These are phyloP conservation scores for Latrodectus geometricus DNA, from an alignment of 1,140 invertebrate species.

Conservation along the genomic window DNA sequence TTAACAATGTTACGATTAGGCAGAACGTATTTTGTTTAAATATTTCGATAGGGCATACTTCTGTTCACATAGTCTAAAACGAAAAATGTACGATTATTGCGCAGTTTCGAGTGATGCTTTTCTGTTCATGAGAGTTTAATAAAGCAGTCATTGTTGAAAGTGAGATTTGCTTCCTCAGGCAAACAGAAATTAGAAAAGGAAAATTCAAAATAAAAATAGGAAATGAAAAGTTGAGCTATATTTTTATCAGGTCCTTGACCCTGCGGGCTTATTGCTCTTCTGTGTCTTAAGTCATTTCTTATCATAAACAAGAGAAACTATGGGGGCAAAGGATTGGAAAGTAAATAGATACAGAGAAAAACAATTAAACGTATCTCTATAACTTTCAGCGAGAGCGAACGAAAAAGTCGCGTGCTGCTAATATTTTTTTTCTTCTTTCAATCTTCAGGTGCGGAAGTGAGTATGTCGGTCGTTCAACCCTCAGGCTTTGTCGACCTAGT, in stretches of 20 bases:
- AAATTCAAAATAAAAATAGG: background rate
- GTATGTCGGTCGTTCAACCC: conserved; percentile 54
- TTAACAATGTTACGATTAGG: too few species aligned
- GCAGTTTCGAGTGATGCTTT: background rate
- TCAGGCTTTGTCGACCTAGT: conserved; percentile 44
- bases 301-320: background rate
- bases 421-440: background rate
- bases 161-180: background rate
- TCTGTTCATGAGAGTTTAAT: too few species aligned
- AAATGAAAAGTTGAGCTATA: background rate
- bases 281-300: background rate
- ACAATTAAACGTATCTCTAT: conserved; percentile 4
- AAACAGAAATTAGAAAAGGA: background rate
- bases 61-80: background rate
- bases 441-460: conserved; percentile 53
- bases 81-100: background rate
- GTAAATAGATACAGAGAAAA: background rate
- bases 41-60: background rate
- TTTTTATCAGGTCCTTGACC: conserved; percentile 38
- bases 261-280: background rate
- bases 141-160: background rate
- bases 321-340: background rate
- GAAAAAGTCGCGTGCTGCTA: conserved; percentile 2
- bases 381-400: background rate
- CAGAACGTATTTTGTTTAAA: background rate